phyloP scores from a whole-genome alignment of 2,888 invertebrate genomes.

The Cryptophagus acutangulus region DNA sequence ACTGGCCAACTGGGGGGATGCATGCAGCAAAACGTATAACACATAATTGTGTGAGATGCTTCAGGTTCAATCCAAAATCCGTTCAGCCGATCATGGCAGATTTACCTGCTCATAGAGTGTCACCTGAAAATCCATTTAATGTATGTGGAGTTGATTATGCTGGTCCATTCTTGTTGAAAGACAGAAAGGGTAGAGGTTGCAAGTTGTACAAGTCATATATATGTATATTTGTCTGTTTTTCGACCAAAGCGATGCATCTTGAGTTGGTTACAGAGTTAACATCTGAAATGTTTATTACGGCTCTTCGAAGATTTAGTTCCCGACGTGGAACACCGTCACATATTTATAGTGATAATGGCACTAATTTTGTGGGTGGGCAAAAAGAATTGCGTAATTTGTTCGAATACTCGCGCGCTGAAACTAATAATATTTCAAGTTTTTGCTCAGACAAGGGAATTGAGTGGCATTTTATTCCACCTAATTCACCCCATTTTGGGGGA shows the following conservation, averaged over 20 bases:
- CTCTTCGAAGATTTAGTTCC: constrained; percentile 17
- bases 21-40: constrained; percentile 7
- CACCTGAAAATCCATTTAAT: constrained; percentile 8
- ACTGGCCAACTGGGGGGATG: constrained; percentile 24
- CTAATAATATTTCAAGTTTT: no score
- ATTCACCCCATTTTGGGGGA: not conserved
- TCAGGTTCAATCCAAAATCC: constrained; percentile 11
- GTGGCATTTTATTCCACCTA: not conserved
- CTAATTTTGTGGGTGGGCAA: constrained; percentile 19
- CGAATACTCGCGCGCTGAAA: no score
- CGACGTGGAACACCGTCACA: constrained; percentile 14
- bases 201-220: constrained; percentile 15
- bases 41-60: constrained; percentile 11
- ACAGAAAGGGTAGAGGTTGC: constrained; percentile 8
- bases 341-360: constrained; percentile 15
- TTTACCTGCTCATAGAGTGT: constrained; percentile 15
- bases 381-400: no score
- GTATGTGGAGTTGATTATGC: constrained; percentile 16
- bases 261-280: constrained; percentile 13
- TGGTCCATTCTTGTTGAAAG: constrained; percentile 14
- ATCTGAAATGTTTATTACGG: constrained; percentile 11
- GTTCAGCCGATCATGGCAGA: constrained; percentile 9
- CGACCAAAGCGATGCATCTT: constrained; percentile 17
- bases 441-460: no score
- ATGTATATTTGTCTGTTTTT: constrained; percentile 16